A percentile compares a stretch with the other conserved stretches of the same genome.
These are phyloP conservation scores for Rousettus madagascariensis DNA, from an alignment of 2,797 vertebrate genomes.

Conservation along the genomic window DNA sequence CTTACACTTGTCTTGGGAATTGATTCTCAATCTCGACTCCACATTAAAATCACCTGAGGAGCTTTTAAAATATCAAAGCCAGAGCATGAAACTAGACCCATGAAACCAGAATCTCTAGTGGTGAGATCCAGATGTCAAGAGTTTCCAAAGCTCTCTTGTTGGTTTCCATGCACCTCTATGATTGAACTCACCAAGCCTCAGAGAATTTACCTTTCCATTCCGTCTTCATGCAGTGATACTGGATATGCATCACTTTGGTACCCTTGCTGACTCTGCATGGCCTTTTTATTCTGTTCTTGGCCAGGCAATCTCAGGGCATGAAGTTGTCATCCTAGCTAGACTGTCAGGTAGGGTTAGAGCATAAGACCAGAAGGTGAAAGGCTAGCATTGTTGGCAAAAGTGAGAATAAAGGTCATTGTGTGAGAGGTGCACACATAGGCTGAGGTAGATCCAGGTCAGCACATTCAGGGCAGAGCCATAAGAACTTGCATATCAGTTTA, in stretches of 20 bases:
- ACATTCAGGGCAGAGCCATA: neutral
- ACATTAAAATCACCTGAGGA: neutral
- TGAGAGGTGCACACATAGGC: accelerated
- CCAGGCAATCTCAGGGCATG: neutral
- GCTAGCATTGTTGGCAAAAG: neutral
- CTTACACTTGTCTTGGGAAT: neutral
- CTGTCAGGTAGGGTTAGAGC: neutral
- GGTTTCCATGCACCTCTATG: neutral
- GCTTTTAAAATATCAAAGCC: neutral
- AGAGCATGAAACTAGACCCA: neutral
- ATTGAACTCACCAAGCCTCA: neutral
- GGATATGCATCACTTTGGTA: neutral
- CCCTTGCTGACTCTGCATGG: neutral
- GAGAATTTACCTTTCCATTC: neutral
- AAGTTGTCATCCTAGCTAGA: neutral
- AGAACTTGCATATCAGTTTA: neutral
- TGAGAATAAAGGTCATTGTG: no score
- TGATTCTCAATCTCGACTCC: neutral
- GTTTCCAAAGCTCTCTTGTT: neutral
- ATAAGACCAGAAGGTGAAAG: neutral
- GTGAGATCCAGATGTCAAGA: neutral
- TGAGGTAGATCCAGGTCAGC: neutral
- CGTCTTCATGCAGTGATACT: no score
- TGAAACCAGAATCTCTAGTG: neutral
- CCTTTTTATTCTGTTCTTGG: neutral